These are phyloP conservation scores for Trachythela sp. DNA, from an alignment of 64 coral and sea anemone species.

Conservation along the genomic window DNA sequence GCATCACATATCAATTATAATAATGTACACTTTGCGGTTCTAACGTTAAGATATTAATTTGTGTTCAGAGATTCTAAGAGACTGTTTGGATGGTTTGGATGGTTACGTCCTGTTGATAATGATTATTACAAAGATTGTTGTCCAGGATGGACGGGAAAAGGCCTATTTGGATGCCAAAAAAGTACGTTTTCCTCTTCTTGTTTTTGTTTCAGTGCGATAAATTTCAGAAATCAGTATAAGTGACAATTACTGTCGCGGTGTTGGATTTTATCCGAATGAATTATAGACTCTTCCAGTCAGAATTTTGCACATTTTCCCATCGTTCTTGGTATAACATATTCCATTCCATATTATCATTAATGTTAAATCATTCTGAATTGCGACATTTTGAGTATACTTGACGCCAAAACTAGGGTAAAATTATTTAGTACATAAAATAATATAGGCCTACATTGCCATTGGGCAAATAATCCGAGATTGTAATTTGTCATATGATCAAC, in stretches of 20 bases:
- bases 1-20: too few relatives aligned
- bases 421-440: too few relatives aligned
- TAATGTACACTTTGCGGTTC: background rate
- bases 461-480: too few relatives aligned
- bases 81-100: background rate
- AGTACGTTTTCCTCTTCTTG: background rate
- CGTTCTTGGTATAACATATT: too few relatives aligned
- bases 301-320: too few relatives aligned
- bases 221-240: background rate
- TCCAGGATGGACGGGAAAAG: background rate
- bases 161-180: background rate
- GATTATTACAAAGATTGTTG: background rate
- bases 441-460: too few relatives aligned
- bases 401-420: too few relatives aligned
- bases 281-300: too few relatives aligned
- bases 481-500: too few relatives aligned
- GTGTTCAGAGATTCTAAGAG: background rate
- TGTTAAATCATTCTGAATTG: too few relatives aligned
- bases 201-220: background rate
- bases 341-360: too few relatives aligned
- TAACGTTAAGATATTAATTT: background rate
- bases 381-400: too few relatives aligned
- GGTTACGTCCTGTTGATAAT: background rate
- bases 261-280: background rate
- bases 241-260: background rate